These are phyloP conservation scores for Chaetorhynchus papuensis DNA, from an alignment of 2,113 vertebrate species.

Conservation along the genomic window DNA sequence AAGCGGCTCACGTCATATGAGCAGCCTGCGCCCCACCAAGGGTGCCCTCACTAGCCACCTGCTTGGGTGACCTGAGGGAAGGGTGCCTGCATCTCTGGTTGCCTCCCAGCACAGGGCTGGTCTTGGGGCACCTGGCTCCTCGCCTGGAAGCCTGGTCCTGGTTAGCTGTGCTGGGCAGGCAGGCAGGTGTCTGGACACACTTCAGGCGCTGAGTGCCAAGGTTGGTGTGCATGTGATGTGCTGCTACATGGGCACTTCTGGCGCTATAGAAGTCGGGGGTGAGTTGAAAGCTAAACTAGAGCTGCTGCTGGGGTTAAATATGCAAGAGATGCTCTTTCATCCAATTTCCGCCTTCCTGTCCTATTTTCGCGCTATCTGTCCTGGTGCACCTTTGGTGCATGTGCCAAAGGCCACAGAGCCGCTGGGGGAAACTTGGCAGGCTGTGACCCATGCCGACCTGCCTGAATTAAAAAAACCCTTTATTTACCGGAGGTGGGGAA, in stretches of 20 bases:
- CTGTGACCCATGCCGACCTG: not conserved
- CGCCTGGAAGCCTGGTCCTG: not conserved
- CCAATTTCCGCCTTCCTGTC: not conserved
- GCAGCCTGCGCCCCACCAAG: too few species aligned
- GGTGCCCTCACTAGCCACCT: not conserved
- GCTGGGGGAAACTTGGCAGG: not conserved
- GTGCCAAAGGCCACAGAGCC: not conserved
- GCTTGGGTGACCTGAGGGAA: not conserved
- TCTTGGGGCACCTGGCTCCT: not conserved
- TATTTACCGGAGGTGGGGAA: too few species aligned
- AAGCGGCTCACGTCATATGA: rapidly evolving
- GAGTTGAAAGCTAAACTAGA: not conserved
- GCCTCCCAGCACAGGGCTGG: not conserved
- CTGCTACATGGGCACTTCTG: rapidly evolving
- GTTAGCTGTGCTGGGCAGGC: rapidly evolving
- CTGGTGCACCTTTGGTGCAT: not conserved
- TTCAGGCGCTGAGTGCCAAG: not conserved
- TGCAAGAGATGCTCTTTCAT: not conserved
- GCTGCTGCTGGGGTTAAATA: not conserved
- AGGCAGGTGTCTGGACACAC: not conserved
- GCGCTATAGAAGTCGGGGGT: rapidly evolving
- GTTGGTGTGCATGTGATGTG: rapidly evolving
- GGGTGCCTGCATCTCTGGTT: not conserved
- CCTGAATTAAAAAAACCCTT: not conserved
- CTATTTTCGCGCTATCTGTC: not conserved